phyloP scores from a whole-genome alignment of 1,140 invertebrate genomes.

The Cataglyphis hispanica region DNA sequence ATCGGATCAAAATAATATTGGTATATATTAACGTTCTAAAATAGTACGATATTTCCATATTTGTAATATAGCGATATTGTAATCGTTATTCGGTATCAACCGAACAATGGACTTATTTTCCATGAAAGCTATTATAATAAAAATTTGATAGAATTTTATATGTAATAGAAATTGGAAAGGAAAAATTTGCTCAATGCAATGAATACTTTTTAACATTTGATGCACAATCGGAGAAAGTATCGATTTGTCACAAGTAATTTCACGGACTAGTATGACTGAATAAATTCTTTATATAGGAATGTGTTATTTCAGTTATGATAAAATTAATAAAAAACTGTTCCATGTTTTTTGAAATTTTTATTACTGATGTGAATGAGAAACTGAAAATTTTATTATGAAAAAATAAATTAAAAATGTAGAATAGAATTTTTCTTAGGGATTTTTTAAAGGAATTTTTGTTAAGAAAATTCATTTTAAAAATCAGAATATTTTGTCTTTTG shows the following conservation, averaged over 20 bases:
- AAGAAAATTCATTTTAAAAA: too few species aligned
- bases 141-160: neutral
- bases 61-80: neutral
- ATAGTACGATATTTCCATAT: neutral
- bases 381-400: neutral
- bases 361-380: neutral
- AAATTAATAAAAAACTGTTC: conserved; percentile 15
- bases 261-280: neutral
- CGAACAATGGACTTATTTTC: neutral
- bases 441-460: too few species aligned
- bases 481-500: too few species aligned
- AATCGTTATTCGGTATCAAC: neutral
- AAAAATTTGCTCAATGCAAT: neutral
- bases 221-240: neutral
- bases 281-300: neutral
- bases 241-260: conserved; percentile 17
- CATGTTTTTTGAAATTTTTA: neutral
- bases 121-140: neutral
- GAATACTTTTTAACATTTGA: conserved; percentile 30
- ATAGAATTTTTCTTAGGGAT: neutral
- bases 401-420: neutral
- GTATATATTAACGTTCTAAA: neutral
- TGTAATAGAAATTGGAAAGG: neutral
- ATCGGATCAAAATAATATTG: neutral
- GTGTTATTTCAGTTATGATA: neutral